Evolutionary conservation across 2,113 vertebrate genomes (phyloP).

Genomic region (Hassar affinis): DNA sequence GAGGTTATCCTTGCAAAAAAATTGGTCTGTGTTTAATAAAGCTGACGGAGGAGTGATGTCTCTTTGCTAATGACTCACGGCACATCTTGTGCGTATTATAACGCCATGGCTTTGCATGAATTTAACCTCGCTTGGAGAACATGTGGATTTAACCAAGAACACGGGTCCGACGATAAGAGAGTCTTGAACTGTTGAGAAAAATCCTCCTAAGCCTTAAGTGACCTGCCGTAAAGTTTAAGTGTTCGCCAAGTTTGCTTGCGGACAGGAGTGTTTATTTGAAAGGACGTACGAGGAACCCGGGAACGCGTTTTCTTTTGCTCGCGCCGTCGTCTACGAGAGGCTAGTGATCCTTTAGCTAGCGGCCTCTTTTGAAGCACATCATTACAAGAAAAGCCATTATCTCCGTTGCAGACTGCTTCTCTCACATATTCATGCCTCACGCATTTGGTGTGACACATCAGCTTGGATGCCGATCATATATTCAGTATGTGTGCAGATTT

Average conservation of each 20-base stretch:
- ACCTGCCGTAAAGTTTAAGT: neutral
- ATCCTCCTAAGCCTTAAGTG: constrained; percentile 1
- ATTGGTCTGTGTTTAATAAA: constrained; percentile 21
- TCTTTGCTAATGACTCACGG: constrained; percentile 14
- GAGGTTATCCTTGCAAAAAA: neutral
- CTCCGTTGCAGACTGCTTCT: neutral
- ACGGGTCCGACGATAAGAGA: constrained; percentile 18
- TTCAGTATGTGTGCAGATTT: constrained; percentile 47
- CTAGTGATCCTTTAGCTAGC: neutral
- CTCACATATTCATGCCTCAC: constrained; percentile 21
- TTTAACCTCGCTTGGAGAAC: constrained; percentile 16
- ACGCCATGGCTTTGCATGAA: neutral
- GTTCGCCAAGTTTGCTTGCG: neutral
- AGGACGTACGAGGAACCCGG: neutral
- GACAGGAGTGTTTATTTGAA: constrained; percentile 34
- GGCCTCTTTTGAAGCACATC: neutral
- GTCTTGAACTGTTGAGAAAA: neutral
- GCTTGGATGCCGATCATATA: neutral
- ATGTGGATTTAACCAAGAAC: constrained; percentile 22
- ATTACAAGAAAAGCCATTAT: constrained; percentile 17
- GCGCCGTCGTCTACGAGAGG: neutral
- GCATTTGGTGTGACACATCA: constrained; percentile 44
- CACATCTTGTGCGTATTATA: constrained; percentile 37
- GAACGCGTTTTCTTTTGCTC: neutral
- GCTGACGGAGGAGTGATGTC: neutral